Percentiles rank a stretch among this genome's conserved stretches.
These are phyloP conservation scores for Rachycentron canadum DNA, from an alignment of 2,797 vertebrate genomes.

Conservation along the genomic window DNA sequence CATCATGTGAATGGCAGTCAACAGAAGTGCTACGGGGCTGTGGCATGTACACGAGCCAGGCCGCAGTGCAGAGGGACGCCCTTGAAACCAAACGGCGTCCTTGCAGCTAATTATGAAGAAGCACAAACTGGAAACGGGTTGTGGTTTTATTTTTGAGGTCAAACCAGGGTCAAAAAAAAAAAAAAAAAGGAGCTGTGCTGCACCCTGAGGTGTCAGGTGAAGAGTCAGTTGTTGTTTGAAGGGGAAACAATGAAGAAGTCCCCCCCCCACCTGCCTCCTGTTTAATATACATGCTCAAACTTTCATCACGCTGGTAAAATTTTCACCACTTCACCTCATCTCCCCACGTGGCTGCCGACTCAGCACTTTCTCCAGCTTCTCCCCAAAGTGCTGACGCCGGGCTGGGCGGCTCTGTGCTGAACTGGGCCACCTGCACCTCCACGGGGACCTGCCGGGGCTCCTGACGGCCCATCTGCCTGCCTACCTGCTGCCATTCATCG, in stretches of 20 bases:
- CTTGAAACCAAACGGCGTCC: slow-evolving; percentile 53
- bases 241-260: slow-evolving; percentile 16
- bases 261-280: slow-evolving; percentile 48
- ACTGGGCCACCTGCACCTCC: slow-evolving; percentile 56
- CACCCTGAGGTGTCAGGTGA: slow-evolving; percentile 41
- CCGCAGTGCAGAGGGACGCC: slow-evolving; percentile 66
- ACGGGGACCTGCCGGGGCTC: slow-evolving; percentile 44
- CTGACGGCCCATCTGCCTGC: slow-evolving; percentile 60
- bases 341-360: slow-evolving; percentile 58
- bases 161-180: slow-evolving; percentile 31
- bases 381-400: slow-evolving; percentile 72
- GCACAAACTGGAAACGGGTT: slow-evolving; percentile 34
- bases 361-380: slow-evolving; percentile 75
- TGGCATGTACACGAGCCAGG: slow-evolving; percentile 53
- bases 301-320: slow-evolving; percentile 80
- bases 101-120: slow-evolving; percentile 58
- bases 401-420: slow-evolving; percentile 52
- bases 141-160: slow-evolving; percentile 37
- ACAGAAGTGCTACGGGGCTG: slow-evolving; percentile 46
- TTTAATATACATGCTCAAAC: slow-evolving; percentile 79
- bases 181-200: slow-evolving; percentile 4
- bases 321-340: slow-evolving; percentile 77
- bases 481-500: slow-evolving; percentile 51
- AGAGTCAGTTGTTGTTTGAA: slow-evolving; percentile 18
- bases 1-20: slow-evolving; percentile 50